Conservation (phyloP, 2,888 invertebrate genomes). For the Trilocha varians region DNA sequence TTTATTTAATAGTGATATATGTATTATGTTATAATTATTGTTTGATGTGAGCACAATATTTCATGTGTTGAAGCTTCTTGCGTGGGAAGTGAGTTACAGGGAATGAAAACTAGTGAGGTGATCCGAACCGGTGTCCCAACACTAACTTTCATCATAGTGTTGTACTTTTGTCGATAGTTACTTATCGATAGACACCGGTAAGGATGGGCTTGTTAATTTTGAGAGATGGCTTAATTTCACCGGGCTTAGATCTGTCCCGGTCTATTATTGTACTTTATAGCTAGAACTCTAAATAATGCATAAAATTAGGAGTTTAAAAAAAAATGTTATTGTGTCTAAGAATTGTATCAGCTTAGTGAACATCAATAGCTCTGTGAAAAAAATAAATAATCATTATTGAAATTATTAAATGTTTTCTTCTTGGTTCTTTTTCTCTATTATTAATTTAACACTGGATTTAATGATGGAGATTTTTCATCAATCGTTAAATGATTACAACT, state of each 20-base stretch:
- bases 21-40: constrained; percentile 46
- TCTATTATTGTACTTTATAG: constrained; percentile 68
- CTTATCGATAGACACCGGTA: constrained; percentile 11
- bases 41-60: constrained; percentile 62
- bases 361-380: constrained; percentile 67
- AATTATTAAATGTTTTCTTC: constrained; percentile 69
- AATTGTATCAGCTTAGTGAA: constrained; percentile 73
- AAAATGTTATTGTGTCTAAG: constrained; percentile 70
- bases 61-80: constrained; percentile 44
- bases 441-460: background rate
- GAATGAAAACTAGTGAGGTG: constrained; percentile 30
- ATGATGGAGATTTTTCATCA: too few relatives aligned
- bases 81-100: constrained; percentile 59
- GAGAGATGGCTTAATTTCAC: constrained; percentile 26
- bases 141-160: too few relatives aligned
- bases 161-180: too few relatives aligned
- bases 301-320: constrained; percentile 64
- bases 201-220: constrained; percentile 10
- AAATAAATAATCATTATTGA: constrained; percentile 70
- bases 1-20: constrained; percentile 38
- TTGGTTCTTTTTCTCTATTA: background rate
- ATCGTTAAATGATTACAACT: too few relatives aligned
- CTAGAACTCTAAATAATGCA: constrained; percentile 72
- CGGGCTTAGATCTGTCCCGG: constrained; percentile 37
- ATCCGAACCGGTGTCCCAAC: constrained; percentile 30